Conservation (phyloP, 2,797 vertebrate species). For the Novumbra hubbsi region DNA sequence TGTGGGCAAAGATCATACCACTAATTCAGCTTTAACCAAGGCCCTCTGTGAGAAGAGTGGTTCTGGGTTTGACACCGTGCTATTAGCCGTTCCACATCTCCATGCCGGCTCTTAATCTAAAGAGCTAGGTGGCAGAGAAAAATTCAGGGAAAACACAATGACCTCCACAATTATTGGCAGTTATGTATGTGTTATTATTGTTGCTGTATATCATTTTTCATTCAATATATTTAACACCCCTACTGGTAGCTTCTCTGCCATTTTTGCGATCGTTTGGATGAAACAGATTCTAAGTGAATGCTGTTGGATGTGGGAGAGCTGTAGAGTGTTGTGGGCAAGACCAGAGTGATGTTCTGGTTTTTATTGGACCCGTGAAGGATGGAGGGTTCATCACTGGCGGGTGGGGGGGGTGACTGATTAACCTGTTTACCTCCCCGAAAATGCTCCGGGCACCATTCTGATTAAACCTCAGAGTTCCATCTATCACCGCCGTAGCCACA, state of each 20-base stretch:
- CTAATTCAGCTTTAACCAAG: not conserved
- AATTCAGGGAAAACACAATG: not conserved
- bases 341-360: not conserved
- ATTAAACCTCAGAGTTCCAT: slow-evolving; percentile 80
- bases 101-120: not conserved
- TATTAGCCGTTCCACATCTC: not conserved
- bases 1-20: not conserved
- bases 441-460: slow-evolving; percentile 74
- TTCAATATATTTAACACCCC: too few species aligned
- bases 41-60: not conserved
- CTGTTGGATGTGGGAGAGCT: too few species aligned
- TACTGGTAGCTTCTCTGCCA: too few species aligned
- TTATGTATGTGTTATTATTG: too few species aligned
- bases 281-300: too few species aligned
- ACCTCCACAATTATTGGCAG: too few species aligned
- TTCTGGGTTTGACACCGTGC: not conserved
- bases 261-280: too few species aligned
- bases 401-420: slow-evolving; percentile 77
- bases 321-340: too few species aligned
- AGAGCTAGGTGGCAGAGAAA: too few species aligned
- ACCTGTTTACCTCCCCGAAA: slow-evolving; percentile 77
- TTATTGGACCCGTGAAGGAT: not conserved
- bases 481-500: slow-evolving; percentile 64
- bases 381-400: slow-evolving; percentile 1
- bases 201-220: too few species aligned